Evolutionary conservation across 2,113 vertebrate species (phyloP).

Genomic region (Chlorocebus sabaeus): DNA sequence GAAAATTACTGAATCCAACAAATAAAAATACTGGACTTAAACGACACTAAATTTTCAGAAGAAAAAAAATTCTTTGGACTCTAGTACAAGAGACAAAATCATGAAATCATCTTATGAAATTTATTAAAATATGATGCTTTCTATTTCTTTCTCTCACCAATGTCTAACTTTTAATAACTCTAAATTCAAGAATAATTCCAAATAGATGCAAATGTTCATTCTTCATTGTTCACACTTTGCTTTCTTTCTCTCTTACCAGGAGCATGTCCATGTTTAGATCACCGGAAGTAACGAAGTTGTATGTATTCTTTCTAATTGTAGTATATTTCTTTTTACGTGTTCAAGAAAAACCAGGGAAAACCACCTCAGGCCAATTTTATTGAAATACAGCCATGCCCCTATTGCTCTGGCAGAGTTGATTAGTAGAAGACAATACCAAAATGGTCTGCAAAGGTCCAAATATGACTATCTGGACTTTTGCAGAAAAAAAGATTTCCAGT

Average conservation of each 20-base stretch:
- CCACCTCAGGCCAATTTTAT: not conserved
- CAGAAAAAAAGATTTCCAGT: not conserved
- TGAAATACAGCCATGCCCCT: not conserved
- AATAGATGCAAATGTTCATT: not conserved
- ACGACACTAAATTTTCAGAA: not conserved
- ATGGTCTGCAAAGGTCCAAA: not conserved
- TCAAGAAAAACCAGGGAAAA: not conserved
- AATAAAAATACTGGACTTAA: not conserved
- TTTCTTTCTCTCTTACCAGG: constrained; percentile 22
- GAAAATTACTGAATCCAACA: not conserved
- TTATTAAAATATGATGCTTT: not conserved
- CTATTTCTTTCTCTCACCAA: constrained; percentile 16
- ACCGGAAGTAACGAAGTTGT: constrained; percentile 26
- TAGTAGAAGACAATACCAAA: not conserved
- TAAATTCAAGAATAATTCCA: not conserved
- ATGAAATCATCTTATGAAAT: not conserved
- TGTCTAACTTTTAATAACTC: not conserved
- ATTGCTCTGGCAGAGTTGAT: not conserved
- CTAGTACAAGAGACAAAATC: not conserved
- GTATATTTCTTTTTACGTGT: not conserved
- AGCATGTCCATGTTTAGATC: not conserved
- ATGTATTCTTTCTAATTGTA: constrained; percentile 39
- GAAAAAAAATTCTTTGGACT: not conserved
- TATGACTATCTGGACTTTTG: not conserved
- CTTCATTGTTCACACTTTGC: not conserved